phyloP scores from a whole-genome alignment of 2,113 vertebrate species.

The Macroglossus sobrinus region DNA sequence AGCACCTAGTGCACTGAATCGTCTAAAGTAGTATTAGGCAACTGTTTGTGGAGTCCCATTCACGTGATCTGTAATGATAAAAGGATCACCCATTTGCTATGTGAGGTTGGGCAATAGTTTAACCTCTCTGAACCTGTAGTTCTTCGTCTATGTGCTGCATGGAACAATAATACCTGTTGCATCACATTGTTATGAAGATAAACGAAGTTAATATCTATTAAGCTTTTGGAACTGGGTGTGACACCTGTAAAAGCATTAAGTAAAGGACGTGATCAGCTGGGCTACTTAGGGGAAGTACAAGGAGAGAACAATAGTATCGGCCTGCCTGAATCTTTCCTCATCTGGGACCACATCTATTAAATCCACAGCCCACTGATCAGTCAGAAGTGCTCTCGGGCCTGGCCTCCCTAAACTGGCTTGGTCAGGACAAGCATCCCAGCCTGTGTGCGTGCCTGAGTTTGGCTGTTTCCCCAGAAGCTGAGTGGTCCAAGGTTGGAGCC shows the following conservation, averaged over 20 bases:
- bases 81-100: neutral
- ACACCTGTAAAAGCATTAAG: neutral
- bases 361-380: neutral
- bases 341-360: neutral
- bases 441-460: no score
- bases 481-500: neutral
- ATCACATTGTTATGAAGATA: neutral
- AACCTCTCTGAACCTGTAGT: neutral
- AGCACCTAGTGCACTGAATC: accelerated
- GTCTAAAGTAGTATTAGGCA: neutral
- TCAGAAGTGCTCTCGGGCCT: neutral
- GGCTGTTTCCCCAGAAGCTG: neutral
- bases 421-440: neutral
- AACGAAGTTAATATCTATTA: neutral
- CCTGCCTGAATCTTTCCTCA: neutral
- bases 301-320: neutral
- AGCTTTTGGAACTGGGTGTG: neutral
- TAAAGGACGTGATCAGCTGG: neutral
- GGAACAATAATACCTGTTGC: neutral
- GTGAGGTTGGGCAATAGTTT: neutral
- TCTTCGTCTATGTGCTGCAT: neutral
- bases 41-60: neutral
- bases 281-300: neutral
- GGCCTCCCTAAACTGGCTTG: neutral
- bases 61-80: neutral